Conservation (phyloP, 2,797 vertebrate genomes). For the Danio kyathit region DNA sequence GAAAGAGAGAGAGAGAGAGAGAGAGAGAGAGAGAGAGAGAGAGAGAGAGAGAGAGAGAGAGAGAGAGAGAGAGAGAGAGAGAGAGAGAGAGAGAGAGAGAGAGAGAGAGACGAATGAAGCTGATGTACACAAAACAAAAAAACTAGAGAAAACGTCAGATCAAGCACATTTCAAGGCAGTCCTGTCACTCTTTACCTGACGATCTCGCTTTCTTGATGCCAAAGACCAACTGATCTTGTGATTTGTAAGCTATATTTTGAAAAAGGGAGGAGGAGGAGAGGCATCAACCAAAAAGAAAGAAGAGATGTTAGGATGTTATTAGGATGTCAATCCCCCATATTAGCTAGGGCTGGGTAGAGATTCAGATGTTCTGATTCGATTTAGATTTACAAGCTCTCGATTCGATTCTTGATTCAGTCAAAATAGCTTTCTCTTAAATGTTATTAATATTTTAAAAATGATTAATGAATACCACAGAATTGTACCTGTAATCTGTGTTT, state of each 20-base stretch:
- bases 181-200: slow-evolving; percentile 82
- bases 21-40: too few species aligned
- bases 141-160: slow-evolving; percentile 70
- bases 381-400: too few species aligned
- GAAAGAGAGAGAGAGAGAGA: too few species aligned
- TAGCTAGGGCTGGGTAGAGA: background rate
- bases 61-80: slow-evolving; percentile 67
- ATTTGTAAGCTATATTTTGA: slow-evolving; percentile 87
- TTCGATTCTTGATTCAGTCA: too few species aligned
- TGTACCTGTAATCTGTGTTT: too few species aligned
- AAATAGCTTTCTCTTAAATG: too few species aligned
- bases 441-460: too few species aligned
- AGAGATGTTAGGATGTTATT: slow-evolving; percentile 59
- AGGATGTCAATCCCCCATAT: slow-evolving; percentile 42
- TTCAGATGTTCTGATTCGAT: too few species aligned
- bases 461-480: too few species aligned
- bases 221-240: slow-evolving; percentile 88
- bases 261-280: slow-evolving; percentile 68
- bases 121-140: slow-evolving; percentile 57
- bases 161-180: slow-evolving; percentile 80
- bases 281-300: slow-evolving; percentile 81
- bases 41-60: too few species aligned
- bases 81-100: slow-evolving; percentile 64
- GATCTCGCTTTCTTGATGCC: slow-evolving; percentile 87
- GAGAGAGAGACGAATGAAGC: slow-evolving; percentile 59